These are phyloP conservation scores for Lepidurus couesii DNA, from an alignment of 1,140 invertebrate species.

Conservation along the genomic window DNA sequence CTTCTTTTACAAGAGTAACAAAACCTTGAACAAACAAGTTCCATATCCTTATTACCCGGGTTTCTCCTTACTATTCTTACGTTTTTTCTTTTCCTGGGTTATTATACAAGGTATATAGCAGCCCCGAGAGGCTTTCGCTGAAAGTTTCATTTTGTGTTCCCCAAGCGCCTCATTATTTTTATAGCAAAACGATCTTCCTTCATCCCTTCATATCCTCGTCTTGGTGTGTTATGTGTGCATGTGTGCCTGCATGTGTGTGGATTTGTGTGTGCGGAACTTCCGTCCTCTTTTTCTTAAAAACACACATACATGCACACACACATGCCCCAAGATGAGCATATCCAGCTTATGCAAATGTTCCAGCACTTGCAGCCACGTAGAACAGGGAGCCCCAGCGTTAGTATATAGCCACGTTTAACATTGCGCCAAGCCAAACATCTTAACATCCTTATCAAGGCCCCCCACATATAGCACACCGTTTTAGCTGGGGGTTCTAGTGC, in stretches of 20 bases:
- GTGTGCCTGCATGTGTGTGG: background rate
- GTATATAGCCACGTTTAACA: background rate
- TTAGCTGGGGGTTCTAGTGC: background rate
- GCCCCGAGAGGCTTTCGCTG: background rate
- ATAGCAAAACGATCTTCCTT: background rate
- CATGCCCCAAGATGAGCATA: background rate
- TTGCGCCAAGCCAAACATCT: conserved; percentile 18
- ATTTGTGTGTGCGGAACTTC: background rate
- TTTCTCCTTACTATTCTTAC: background rate
- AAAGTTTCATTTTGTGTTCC: conserved; percentile 12
- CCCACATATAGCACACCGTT: background rate
- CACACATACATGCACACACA: too few species aligned
- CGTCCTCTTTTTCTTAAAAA: background rate
- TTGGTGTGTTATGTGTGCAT: background rate
- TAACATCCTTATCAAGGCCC: conserved; percentile 19
- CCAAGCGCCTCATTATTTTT: conserved; percentile 7
- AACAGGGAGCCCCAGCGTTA: background rate
- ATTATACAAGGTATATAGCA: background rate
- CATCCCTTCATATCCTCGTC: background rate
- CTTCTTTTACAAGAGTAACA: too few species aligned
- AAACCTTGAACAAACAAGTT: background rate
- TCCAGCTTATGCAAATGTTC: conserved; percentile 22
- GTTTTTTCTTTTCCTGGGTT: background rate
- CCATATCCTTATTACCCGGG: background rate
- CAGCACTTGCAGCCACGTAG: background rate